These are phyloP conservation scores for Chrysopa pallens DNA, from an alignment of 1,140 invertebrate genomes.

Conservation along the genomic window DNA sequence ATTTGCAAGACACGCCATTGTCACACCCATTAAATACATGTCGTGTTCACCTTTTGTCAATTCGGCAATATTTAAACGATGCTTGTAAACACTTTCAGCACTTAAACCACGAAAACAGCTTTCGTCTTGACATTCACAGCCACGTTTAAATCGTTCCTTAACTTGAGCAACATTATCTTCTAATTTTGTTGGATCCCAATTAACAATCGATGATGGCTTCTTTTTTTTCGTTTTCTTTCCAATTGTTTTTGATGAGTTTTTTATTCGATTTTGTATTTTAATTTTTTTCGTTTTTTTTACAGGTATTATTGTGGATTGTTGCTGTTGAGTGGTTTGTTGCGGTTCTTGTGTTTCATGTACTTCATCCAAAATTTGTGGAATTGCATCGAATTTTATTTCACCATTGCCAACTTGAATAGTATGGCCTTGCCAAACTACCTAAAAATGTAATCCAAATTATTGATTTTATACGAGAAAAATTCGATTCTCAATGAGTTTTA, in stretches of 20 bases:
- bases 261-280: constrained; percentile 10
- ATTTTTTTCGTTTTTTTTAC: constrained; percentile 11
- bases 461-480: too few relatives aligned
- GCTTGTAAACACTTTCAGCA: constrained; percentile 52
- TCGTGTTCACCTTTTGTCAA: constrained; percentile 55
- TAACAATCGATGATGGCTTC: constrained; percentile 14
- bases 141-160: constrained; percentile 42
- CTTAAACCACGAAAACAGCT: constrained; percentile 54
- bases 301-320: constrained; percentile 2
- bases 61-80: constrained; percentile 59
- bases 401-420: constrained; percentile 34
- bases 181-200: constrained; percentile 27
- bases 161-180: constrained; percentile 42
- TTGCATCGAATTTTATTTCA: constrained; percentile 12
- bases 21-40: constrained; percentile 64
- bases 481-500: too few relatives aligned
- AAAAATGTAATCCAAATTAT: background rate
- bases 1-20: constrained; percentile 59
- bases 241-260: constrained; percentile 18
- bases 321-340: constrained; percentile 5
- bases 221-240: constrained; percentile 31
- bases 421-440: constrained; percentile 41
- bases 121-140: constrained; percentile 57
- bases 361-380: constrained; percentile 8
- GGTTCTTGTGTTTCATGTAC: constrained; percentile 7